Conservation (phyloP, 2,113 vertebrate species). For the Phyllostomus hastatus region DNA sequence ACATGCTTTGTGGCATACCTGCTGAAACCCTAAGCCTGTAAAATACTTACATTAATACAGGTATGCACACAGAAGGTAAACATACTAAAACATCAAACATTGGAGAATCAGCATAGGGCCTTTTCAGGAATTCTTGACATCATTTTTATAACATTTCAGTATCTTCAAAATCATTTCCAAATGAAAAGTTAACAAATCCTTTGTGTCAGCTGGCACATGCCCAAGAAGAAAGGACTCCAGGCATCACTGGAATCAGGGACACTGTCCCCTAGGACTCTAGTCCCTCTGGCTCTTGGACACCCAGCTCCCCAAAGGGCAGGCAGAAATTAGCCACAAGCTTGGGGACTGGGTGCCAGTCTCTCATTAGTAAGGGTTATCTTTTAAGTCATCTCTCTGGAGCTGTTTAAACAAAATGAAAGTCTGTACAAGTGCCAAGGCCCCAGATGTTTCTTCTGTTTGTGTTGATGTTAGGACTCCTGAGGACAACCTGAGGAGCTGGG, state of each 20-base stretch:
- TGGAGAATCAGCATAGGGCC: not conserved
- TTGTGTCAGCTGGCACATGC: not conserved
- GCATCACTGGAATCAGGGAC: not conserved
- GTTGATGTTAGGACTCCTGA: not conserved
- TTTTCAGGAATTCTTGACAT: not conserved
- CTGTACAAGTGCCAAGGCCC: no score
- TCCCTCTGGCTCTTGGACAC: no score
- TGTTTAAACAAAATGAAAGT: no score
- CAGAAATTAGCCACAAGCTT: no score
- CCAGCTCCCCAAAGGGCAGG: no score
- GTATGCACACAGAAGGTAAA: not conserved
- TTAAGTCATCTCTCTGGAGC: no score
- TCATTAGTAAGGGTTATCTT: no score
- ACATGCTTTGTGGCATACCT: not conserved
- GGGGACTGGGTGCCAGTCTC: no score
- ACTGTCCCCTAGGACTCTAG: no score
- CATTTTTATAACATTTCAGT: not conserved
- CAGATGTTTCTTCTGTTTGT: no score
- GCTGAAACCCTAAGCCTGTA: not conserved
- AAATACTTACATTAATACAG: not conserved
- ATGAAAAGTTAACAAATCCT: not conserved
- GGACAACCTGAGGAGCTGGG: no score
- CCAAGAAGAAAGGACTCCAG: not conserved
- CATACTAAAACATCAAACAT: not conserved
- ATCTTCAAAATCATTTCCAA: not conserved